phyloP scores from a whole-genome alignment of 2,888 invertebrate species.

The Ormyrus nitidulus region DNA sequence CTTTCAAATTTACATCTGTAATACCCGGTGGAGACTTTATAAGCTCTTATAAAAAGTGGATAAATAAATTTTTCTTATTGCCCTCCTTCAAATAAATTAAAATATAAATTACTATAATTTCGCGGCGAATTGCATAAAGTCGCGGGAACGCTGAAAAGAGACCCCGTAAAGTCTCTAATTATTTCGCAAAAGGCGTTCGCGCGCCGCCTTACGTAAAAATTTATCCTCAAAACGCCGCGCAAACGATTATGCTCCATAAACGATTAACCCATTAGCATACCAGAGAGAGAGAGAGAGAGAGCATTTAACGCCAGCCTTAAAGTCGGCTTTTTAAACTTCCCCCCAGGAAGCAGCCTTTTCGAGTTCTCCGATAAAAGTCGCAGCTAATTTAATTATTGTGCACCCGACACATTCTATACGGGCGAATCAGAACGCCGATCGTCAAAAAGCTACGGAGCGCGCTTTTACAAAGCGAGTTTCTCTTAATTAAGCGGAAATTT shows the following conservation, averaged over 20 bases:
- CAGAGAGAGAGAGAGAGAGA: background rate
- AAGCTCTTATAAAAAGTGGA: background rate
- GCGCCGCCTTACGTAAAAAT: background rate
- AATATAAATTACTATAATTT: too few species aligned
- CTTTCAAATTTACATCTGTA: background rate
- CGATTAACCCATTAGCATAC: background rate
- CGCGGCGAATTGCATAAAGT: too few species aligned
- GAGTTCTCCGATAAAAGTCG: constrained; percentile 5
- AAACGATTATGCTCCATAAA: constrained; percentile 2
- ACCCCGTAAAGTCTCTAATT: too few species aligned
- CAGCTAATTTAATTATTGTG: constrained; percentile 27
- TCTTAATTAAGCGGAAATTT: constrained; percentile 32
- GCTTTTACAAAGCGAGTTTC: constrained; percentile 31
- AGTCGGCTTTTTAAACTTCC: background rate
- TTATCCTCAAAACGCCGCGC: background rate
- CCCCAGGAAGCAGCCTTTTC: background rate
- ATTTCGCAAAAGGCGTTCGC: too few species aligned
- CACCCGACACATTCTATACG: constrained; percentile 7
- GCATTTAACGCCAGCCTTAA: constrained; percentile 7
- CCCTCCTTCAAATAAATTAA: too few species aligned
- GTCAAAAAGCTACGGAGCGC: background rate
- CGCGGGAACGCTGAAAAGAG: too few species aligned
- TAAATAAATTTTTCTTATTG: too few species aligned
- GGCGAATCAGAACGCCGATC: too few species aligned
- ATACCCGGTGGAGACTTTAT: background rate